Evolutionary conservation across 1,140 invertebrate species (phyloP).

Genomic region (Orchestia grillus): DNA sequence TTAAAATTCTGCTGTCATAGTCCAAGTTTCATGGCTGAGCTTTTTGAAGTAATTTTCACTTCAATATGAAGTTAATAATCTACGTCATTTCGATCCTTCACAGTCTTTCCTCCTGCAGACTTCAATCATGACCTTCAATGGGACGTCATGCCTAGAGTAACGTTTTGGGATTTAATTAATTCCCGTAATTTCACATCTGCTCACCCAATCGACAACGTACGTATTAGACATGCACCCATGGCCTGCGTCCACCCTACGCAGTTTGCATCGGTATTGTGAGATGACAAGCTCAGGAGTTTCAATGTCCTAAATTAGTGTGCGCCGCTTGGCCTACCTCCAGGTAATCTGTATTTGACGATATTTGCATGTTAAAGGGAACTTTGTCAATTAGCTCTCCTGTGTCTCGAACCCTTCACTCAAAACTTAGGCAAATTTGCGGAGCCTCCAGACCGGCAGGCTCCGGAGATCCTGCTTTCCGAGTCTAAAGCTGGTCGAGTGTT

Average conservation of each 20-base stretch:
- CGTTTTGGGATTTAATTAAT: neutral
- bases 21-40: neutral
- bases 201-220: neutral
- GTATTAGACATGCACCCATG: neutral
- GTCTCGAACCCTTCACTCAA: constrained; percentile 53
- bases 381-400: constrained; percentile 54
- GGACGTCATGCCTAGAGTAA: too few relatives aligned
- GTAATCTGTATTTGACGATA: constrained; percentile 51
- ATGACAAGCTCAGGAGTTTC: neutral
- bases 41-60: neutral
- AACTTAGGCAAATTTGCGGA: constrained; percentile 48
- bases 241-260: neutral
- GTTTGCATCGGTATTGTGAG: neutral
- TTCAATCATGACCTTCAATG: neutral
- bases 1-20: neutral
- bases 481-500: constrained; percentile 44
- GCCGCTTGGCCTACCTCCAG: constrained; percentile 2
- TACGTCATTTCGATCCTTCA: neutral
- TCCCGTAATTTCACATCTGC: neutral
- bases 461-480: neutral
- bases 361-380: constrained; percentile 55
- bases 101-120: neutral
- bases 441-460: neutral
- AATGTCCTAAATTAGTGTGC: neutral
- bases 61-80: neutral